Base-by-base conservation (phyloP, 1,140 invertebrate genomes). In the Neodiprion fabricii region DNA sequence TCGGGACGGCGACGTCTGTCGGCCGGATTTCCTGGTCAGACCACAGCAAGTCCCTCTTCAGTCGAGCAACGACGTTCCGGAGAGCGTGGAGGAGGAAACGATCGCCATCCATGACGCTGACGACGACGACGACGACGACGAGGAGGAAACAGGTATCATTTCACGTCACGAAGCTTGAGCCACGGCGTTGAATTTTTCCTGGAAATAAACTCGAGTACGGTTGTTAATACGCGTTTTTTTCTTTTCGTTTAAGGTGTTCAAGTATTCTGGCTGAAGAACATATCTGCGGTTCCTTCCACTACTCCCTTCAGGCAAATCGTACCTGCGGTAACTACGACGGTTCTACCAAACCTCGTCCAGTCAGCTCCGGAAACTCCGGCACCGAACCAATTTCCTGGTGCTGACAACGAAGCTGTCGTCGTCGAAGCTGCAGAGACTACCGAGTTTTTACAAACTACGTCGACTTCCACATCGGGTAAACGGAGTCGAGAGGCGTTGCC, bases 1-100 rank as follows among this genome's bases (percentile, higher is more conserved):
- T 72, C 91, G 92, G 86, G 88, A 91, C 61, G 93, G 91, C 66
- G 91, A 93, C 78, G 90, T 91, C 53, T 94, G 86, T 75, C 80
- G 80, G 21, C 84, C 80, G 0, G 86, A 89, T 70, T 75, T 70
- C 47, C 82, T 87, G 0, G 87, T 89, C 10, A 80, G 82, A 8
- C 86, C 76, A 7, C 73, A 86, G 11, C 48, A 68, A 0, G 12
- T 50, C 61, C 77, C 79, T 48, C 72, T 17, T 12, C 73, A 75
- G 53, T 14, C 67, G 48, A 68, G 71, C 8, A 71, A 70, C 11
- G 80, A 78, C 21, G 73, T 76, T 11, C 75, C 77, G 0, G 77
- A 79, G 8, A 10, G 7, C 66, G 70, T 49, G 48, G 61, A 71
- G 14, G 68, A 67, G 8, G 68, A 72, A 40, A 17, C n/a, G 11